Evolutionary conservation across 2,888 invertebrate genomes (phyloP).

Genomic region (Protophormia terraenovae): DNA sequence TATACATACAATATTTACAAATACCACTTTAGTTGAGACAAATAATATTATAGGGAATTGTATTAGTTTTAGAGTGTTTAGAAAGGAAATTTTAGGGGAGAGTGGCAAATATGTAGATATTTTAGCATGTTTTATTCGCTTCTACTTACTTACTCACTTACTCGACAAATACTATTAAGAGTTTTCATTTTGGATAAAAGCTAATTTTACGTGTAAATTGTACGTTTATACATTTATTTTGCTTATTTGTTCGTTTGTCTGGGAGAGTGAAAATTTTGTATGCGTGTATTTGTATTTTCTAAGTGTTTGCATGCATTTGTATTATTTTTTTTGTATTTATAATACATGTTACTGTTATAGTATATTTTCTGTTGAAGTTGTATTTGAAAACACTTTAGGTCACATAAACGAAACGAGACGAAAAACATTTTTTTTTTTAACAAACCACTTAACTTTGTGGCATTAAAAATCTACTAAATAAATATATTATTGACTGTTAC

Average conservation of each 20-base stretch:
- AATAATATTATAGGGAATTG: no score
- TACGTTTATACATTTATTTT: not conserved
- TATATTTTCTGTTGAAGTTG: not conserved
- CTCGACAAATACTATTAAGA: not conserved
- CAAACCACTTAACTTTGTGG: constrained; percentile 46
- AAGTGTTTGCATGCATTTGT: constrained; percentile 14
- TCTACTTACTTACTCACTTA: not conserved
- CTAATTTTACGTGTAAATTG: not conserved
- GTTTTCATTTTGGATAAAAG: constrained; percentile 35
- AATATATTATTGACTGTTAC: constrained; percentile 39
- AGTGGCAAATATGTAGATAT: not conserved
- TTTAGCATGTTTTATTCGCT: constrained; percentile 39
- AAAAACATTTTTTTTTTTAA: not conserved
- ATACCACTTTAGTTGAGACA: constrained; percentile 32
- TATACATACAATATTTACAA: constrained; percentile 1
- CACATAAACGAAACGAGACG: not conserved
- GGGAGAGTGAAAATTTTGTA: not conserved
- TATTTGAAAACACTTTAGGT: constrained; percentile 20
- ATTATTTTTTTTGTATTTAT: not conserved
- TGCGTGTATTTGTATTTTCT: not conserved
- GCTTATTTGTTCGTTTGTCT: constrained; percentile 7
- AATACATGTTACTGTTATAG: not conserved
- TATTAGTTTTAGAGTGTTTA: no score
- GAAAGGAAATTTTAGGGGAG: not conserved
- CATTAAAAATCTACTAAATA: constrained; percentile 39